phyloP scores from a whole-genome alignment of 2,113 vertebrate species.

The Hemicordylus capensis region DNA sequence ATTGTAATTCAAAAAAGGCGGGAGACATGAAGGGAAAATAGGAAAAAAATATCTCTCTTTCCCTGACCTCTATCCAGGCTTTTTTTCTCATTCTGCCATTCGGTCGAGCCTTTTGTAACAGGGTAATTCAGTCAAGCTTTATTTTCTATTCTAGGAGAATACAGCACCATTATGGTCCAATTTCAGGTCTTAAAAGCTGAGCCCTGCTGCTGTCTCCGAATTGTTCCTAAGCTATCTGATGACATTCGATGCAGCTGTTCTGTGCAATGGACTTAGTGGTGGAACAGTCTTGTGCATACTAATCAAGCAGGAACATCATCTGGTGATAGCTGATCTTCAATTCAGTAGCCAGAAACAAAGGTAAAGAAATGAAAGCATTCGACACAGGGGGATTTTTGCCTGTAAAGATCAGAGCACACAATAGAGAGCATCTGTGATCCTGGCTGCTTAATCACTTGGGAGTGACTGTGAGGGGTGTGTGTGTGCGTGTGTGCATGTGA shows the following conservation, averaged over 20 bases:
- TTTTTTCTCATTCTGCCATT: background rate
- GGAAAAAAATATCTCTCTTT: background rate
- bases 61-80: background rate
- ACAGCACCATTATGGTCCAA: slow-evolving; percentile 23
- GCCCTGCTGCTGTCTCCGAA: slow-evolving; percentile 11
- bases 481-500: no score
- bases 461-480: no score
- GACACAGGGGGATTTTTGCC: background rate
- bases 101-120: background rate
- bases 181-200: slow-evolving; percentile 20
- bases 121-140: background rate
- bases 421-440: background rate
- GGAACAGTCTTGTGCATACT: background rate
- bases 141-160: slow-evolving; percentile 14
- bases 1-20: background rate
- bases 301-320: background rate
- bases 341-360: background rate
- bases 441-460: background rate
- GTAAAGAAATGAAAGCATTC: background rate
- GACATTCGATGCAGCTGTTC: background rate
- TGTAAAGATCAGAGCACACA: background rate
- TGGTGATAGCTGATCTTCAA: background rate
- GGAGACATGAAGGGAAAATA: background rate
- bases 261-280: background rate
- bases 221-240: background rate